Base-by-base conservation (phyloP, 1,140 invertebrate genomes). In the Pseudomyrmex pallidus region DNA sequence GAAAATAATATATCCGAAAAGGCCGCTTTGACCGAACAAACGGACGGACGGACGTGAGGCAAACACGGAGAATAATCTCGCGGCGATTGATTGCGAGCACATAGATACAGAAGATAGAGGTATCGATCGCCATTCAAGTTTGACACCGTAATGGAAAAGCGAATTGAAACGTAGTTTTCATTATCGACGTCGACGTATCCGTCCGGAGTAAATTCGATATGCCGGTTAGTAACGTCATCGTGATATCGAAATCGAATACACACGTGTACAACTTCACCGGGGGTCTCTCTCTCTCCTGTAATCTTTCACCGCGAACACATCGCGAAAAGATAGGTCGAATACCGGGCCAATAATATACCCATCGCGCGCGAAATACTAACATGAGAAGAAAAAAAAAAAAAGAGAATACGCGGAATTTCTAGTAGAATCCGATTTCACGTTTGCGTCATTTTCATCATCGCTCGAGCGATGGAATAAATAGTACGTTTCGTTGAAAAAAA, bases 111-210 rank as follows among this genome's bases (percentile, higher is more conserved):
- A 7, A 5, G 35, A 35, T 35, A 35, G 35, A 35, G 35, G 7
- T 70, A 70, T 22, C 54, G 64, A 59, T 15, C 74, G 46, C 17
- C 44, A 52, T 72, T 70, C 76, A 72, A 61, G 66, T 80, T 70
- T 17, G 44, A n/a, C 35, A n/a, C 44, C 8, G 76, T 80, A 80
- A 80, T 80, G 44, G 76, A 80, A 80, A 80, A 80, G 76, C 64
- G 76, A 80, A 80, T 80, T 80, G 76, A 80, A 78, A 80, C 76
- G 76, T 80, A 80, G 56, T 80, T 66, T 59, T 66, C 54, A 80
- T 80, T 80, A 80, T 80, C 76, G 66, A 80, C 66, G 35, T 80
- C 54, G 54, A n/a, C 76, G 22, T 80, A 70, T 78, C 76, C 52
- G 20, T 70, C 76, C 54, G 54, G 64, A 35, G 1, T 70, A 66